phyloP scores from a whole-genome alignment of 2,797 vertebrate genomes.

The Picus viridis region DNA sequence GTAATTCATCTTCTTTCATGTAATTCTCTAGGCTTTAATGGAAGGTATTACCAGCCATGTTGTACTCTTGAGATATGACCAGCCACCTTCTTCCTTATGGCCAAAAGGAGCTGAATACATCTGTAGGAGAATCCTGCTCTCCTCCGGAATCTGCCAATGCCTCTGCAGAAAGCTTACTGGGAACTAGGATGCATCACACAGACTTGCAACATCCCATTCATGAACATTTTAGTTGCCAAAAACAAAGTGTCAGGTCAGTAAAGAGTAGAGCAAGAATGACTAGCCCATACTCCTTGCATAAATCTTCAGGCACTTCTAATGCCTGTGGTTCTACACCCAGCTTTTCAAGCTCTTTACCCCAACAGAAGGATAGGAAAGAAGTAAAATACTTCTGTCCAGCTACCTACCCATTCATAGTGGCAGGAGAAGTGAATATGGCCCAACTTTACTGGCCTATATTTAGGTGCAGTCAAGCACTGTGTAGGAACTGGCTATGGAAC shows the following conservation, averaged over 20 bases:
- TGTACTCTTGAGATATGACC: not conserved
- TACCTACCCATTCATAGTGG: not conserved
- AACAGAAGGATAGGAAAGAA: not conserved
- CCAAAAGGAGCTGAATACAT: not conserved
- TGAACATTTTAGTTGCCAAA: not conserved
- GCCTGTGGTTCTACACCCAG: not conserved
- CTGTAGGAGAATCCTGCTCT: not conserved
- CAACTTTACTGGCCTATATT: not conserved
- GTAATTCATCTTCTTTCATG: not conserved
- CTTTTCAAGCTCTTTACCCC: not conserved
- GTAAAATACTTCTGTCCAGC: not conserved
- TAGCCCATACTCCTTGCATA: not conserved
- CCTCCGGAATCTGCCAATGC: not conserved
- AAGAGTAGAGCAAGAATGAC: not conserved
- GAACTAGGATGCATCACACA: not conserved
- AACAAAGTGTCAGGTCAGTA: not conserved
- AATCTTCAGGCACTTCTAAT: not conserved
- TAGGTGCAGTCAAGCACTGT: fast-evolving
- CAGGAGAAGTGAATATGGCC: not conserved
- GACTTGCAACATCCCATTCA: not conserved
- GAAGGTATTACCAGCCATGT: not conserved
- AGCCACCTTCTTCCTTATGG: not conserved
- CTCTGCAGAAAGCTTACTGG: not conserved
- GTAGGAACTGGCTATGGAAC: not conserved
- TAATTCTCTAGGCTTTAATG: not conserved